Percentiles rank a stretch among this genome's conserved stretches.
Conservation (phyloP, 2,888 invertebrate species). For the Altica lythri region DNA sequence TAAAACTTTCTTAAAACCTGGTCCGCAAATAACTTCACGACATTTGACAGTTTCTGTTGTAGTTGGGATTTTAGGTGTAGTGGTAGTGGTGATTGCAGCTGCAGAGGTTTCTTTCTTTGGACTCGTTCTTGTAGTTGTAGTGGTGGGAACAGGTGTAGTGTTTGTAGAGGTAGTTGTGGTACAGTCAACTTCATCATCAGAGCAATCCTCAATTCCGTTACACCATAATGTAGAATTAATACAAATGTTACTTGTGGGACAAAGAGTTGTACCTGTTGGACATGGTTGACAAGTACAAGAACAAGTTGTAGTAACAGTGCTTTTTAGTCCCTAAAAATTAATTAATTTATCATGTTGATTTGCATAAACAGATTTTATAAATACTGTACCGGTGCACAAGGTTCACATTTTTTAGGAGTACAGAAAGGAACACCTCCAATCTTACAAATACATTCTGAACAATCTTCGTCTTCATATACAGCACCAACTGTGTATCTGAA, state of each 20-base stretch:
- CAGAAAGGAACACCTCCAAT: slow-evolving; percentile 75
- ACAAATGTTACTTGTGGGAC: slow-evolving; percentile 76
- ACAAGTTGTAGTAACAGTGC: slow-evolving; percentile 67
- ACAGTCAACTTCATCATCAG: slow-evolving; percentile 80
- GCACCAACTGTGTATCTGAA: slow-evolving; percentile 74
- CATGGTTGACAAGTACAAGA: slow-evolving; percentile 77
- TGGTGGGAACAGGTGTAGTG: slow-evolving; percentile 1
- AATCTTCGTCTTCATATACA: slow-evolving; percentile 71
- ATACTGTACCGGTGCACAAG: slow-evolving; percentile 61
- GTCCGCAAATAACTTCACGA: slow-evolving; percentile 53
- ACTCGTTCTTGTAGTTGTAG: not conserved
- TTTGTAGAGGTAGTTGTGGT: slow-evolving; percentile 44
- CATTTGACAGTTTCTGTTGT: slow-evolving; percentile 50
- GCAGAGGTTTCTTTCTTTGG: not conserved
- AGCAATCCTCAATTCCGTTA: slow-evolving; percentile 79
- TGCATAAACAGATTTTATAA: not conserved
- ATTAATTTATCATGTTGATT: no score
- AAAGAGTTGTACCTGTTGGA: slow-evolving; percentile 66
- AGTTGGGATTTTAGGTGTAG: slow-evolving; percentile 15
- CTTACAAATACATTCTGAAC: slow-evolving; percentile 79
- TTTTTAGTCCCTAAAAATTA: slow-evolving; percentile 60
- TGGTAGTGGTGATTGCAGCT: not conserved
- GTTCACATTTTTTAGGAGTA: slow-evolving; percentile 68
- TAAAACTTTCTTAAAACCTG: slow-evolving; percentile 50
- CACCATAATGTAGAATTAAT: slow-evolving; percentile 76